Evolutionary conservation across 1,140 invertebrate genomes (phyloP).

Genomic region (Cylas formicarius): DNA sequence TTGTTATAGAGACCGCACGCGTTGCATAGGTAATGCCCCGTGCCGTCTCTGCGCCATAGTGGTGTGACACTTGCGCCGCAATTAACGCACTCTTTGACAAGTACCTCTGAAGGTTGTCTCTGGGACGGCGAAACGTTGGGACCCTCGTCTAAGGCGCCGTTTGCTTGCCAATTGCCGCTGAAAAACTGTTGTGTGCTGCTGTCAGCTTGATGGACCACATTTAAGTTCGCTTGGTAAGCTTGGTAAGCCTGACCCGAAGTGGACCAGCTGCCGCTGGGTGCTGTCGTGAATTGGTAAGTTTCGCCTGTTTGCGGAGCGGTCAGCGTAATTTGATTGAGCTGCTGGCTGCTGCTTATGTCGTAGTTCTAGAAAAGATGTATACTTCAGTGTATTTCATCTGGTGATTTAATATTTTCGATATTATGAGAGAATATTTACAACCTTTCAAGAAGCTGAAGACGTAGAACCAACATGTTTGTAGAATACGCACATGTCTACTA

Average conservation of each 20-base stretch:
- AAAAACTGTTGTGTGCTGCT: slow-evolving; percentile 23
- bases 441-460: no score
- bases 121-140: slow-evolving; percentile 12
- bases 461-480: no score
- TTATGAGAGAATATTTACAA: background rate
- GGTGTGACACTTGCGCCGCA: slow-evolving; percentile 79
- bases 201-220: slow-evolving; percentile 23
- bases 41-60: slow-evolving; percentile 81
- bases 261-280: background rate
- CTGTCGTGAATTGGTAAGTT: slow-evolving; percentile 12
- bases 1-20: slow-evolving; percentile 79
- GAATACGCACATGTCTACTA: no score
- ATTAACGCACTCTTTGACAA: slow-evolving; percentile 80
- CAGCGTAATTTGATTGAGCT: slow-evolving; percentile 16
- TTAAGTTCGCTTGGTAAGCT: slow-evolving; percentile 19
- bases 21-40: slow-evolving; percentile 85
- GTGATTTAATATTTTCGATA: no score
- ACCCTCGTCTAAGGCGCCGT: slow-evolving; percentile 8
- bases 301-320: slow-evolving; percentile 9
- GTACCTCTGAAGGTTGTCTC: slow-evolving; percentile 42
- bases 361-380: background rate
- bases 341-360: slow-evolving; percentile 11
- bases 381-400: slow-evolving; percentile 5
- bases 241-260: slow-evolving; percentile 16
- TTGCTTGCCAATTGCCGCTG: slow-evolving; percentile 17